phyloP scores from a whole-genome alignment of 2,888 invertebrate species.

The Tetranychus piercei region DNA sequence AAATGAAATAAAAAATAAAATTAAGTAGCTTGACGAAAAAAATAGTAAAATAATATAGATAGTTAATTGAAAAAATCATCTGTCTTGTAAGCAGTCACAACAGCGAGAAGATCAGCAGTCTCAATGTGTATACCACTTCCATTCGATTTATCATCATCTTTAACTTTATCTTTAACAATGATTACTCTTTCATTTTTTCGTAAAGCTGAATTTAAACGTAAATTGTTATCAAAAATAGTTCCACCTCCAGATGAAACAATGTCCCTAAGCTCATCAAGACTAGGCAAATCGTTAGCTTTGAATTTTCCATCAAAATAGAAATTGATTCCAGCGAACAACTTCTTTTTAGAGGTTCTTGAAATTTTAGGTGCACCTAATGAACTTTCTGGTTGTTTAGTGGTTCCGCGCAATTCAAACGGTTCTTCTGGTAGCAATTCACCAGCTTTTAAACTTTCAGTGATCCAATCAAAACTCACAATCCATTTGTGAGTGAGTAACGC shows the following conservation, averaged over 20 bases:
- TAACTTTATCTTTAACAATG: not conserved
- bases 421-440: slow-evolving; percentile 1
- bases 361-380: not conserved
- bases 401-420: not conserved
- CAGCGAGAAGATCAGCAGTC: not conserved
- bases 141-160: not conserved
- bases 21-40: not conserved
- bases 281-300: not conserved
- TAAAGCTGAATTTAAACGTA: not conserved
- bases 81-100: not conserved
- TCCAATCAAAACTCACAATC: slow-evolving; percentile 11
- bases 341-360: slow-evolving; percentile 9
- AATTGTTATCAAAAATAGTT: not conserved
- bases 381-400: not conserved
- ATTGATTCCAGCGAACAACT: not conserved
- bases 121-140: not conserved
- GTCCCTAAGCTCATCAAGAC: not conserved
- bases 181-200: not conserved
- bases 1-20: not conserved
- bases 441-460: not conserved
- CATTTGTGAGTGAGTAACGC: not conserved
- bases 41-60: not conserved
- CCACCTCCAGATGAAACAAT: not conserved
- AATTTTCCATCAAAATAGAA: slow-evolving; percentile 10
- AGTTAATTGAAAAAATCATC: not conserved